Percentiles rank a stretch among this genome's conserved stretches.
Conservation (phyloP, 2,888 invertebrate species). For the Mystacides longicornis region DNA sequence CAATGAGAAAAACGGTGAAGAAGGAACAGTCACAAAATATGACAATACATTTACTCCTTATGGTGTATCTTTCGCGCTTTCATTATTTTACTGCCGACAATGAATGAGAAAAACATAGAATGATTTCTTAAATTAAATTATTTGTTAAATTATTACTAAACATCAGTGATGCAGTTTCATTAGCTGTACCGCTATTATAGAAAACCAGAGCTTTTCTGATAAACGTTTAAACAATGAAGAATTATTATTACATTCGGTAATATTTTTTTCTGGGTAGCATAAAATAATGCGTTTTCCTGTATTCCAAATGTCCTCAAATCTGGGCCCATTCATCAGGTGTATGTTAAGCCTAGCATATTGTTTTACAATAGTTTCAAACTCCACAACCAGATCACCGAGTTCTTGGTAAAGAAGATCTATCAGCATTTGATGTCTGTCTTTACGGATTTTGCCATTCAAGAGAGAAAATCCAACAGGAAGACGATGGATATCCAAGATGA, state of each 20-base stretch:
- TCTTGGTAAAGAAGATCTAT: constrained; percentile 45
- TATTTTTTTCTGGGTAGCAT: constrained; percentile 43
- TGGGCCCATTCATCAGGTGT: constrained; percentile 35
- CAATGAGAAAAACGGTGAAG: too few relatives aligned
- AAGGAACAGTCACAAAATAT: too few relatives aligned
- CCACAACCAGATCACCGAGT: constrained; percentile 44
- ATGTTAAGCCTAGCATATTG: constrained; percentile 11
- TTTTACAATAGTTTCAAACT: constrained; percentile 29
- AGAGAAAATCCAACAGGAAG: constrained; percentile 64
- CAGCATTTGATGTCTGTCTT: constrained; percentile 42
- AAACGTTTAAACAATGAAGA: too few relatives aligned
- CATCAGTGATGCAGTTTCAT: too few relatives aligned
- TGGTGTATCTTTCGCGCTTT: too few relatives aligned
- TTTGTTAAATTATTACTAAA: too few relatives aligned
- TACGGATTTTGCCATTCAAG: constrained; percentile 22
- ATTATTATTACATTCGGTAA: background rate
- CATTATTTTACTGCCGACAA: too few relatives aligned
- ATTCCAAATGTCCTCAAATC: constrained; percentile 42
- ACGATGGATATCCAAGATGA: constrained; percentile 78
- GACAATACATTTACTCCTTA: too few relatives aligned
- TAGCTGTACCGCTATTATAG: too few relatives aligned
- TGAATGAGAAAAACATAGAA: too few relatives aligned
- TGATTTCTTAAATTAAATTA: too few relatives aligned
- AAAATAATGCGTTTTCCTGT: constrained; percentile 46
- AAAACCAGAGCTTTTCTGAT: too few relatives aligned